Percentiles rank a stretch among this genome's conserved stretches.
phyloP scores from a whole-genome alignment of 2,113 vertebrate species.

The Eulacestoma nigropectus region DNA sequence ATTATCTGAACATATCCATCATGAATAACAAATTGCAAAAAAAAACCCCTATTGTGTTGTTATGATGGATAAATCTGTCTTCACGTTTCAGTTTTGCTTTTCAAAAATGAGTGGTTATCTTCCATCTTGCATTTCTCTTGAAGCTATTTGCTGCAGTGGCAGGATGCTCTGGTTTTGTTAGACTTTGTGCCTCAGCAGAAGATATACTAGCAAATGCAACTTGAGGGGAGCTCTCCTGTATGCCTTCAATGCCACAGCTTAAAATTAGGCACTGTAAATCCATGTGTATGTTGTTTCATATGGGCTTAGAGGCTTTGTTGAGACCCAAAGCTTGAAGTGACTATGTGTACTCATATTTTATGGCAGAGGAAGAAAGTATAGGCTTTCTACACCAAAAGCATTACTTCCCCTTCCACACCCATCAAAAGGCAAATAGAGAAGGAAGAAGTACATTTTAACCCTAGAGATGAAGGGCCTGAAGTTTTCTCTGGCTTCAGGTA shows the following conservation, averaged over 20 bases:
- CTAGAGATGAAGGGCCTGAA: background rate
- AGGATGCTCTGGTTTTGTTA: background rate
- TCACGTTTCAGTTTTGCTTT: background rate
- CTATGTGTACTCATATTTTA: background rate
- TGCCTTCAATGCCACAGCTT: background rate
- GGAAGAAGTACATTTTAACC: background rate
- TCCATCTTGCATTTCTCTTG: background rate
- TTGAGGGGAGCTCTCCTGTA: background rate
- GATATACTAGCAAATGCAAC: background rate
- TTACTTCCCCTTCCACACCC: background rate
- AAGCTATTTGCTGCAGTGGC: background rate
- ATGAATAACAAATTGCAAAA: background rate
- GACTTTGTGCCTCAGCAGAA: background rate
- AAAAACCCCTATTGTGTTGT: accelerated
- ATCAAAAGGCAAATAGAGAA: background rate
- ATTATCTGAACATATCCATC: background rate
- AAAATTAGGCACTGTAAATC: background rate
- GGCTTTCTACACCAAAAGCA: background rate
- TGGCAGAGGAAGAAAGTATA: background rate
- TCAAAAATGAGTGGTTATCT: background rate
- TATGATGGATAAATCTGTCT: background rate
- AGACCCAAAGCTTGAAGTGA: background rate
- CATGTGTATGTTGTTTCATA: background rate
- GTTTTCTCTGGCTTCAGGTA: background rate
- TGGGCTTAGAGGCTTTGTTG: background rate